Conservation (phyloP, 1,140 invertebrate species). For the Orussus abietinus region DNA sequence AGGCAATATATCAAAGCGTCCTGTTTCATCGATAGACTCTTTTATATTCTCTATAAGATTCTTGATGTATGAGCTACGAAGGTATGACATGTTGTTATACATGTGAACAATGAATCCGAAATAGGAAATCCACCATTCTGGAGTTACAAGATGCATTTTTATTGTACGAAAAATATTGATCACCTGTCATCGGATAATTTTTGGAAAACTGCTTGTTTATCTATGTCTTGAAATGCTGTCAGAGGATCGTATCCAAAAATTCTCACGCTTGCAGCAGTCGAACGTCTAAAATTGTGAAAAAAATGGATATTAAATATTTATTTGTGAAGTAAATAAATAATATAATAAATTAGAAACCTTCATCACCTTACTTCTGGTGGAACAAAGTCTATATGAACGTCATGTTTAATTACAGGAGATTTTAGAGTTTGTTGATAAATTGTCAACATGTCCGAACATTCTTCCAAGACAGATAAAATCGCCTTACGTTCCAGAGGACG, state of each 20-base stretch:
- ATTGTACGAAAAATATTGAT: no score
- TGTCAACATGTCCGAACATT: slow-evolving; percentile 38
- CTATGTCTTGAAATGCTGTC: neutral
- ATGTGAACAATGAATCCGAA: neutral
- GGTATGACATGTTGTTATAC: slow-evolving; percentile 9
- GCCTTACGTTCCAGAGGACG: slow-evolving; percentile 13
- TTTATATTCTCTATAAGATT: slow-evolving; percentile 31
- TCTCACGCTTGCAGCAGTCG: neutral
- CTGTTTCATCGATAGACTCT: slow-evolving; percentile 25
- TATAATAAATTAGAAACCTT: no score
- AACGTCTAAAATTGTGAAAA: no score
- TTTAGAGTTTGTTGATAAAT: slow-evolving; percentile 40
- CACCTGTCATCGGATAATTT: slow-evolving; percentile 1
- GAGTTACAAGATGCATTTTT: no score
- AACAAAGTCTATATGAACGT: slow-evolving; percentile 28
- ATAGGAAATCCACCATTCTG: neutral
- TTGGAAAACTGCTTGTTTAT: slow-evolving; percentile 6
- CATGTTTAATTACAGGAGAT: slow-evolving; percentile 24
- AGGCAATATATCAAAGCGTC: slow-evolving; percentile 30
- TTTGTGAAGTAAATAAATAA: no score
- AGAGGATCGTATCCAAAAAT: neutral
- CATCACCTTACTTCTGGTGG: slow-evolving; percentile 30
- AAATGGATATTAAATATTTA: no score
- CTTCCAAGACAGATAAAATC: slow-evolving; percentile 34
- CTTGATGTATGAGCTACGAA: slow-evolving; percentile 30